These are phyloP conservation scores for Otolemur crassicaudatus DNA, from an alignment of 2,797 vertebrate species.

Conservation along the genomic window DNA sequence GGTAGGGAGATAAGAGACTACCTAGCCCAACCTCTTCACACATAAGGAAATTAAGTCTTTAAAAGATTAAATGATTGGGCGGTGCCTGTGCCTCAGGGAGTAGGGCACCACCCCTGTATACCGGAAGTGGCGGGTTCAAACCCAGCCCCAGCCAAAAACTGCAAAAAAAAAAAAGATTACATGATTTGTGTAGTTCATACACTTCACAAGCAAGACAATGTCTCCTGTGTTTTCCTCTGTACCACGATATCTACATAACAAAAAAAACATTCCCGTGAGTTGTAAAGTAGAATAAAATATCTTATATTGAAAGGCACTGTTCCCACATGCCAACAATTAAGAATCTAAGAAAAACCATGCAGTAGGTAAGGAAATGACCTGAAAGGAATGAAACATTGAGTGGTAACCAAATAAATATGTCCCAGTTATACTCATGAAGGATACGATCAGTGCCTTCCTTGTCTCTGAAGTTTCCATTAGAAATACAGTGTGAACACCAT, in stretches of 20 bases:
- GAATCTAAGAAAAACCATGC: not conserved
- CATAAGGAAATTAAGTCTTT: not conserved
- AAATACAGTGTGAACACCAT: conserved; percentile 8
- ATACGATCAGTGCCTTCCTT: not conserved
- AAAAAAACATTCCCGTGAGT: not conserved
- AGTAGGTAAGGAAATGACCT: not conserved
- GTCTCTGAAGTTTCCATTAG: not conserved
- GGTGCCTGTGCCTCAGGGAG: too few relatives aligned
- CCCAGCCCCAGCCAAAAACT: too few relatives aligned
- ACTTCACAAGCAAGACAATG: not conserved
- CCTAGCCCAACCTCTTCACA: not conserved
- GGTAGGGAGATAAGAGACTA: not conserved
- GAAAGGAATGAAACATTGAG: not conserved
- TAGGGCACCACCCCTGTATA: too few relatives aligned
- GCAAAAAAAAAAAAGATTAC: not conserved
- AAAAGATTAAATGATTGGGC: not conserved
- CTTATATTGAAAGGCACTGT: not conserved
- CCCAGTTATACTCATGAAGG: not conserved
- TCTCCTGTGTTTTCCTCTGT: not conserved
- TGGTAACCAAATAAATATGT: not conserved
- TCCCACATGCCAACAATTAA: not conserved
- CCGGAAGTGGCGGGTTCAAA: too few relatives aligned
- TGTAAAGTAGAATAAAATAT: not conserved
- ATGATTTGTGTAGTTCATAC: not conserved
- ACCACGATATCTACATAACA: not conserved